These are phyloP conservation scores for Euplexia lucipara DNA, from an alignment of 2,888 invertebrate species.

Conservation along the genomic window DNA sequence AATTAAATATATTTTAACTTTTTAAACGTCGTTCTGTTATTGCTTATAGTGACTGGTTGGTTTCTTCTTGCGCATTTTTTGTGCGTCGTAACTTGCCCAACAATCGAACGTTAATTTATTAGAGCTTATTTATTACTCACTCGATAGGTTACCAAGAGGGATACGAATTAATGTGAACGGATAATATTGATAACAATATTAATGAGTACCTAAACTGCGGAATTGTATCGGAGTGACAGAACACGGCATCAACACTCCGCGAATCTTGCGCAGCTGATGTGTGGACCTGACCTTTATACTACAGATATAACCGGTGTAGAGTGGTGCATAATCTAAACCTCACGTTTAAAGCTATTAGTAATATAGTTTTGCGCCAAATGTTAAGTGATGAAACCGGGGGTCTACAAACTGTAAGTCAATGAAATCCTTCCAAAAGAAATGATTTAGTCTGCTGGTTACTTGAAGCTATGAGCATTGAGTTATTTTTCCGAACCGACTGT, in stretches of 20 bases:
- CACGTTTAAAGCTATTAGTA: not conserved
- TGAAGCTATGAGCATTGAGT: too few relatives aligned
- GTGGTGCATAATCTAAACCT: constrained; percentile 16
- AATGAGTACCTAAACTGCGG: constrained; percentile 32
- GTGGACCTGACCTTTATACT: constrained; percentile 29
- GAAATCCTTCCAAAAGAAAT: too few relatives aligned
- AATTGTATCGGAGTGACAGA: constrained; percentile 3
- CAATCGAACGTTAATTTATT: not conserved
- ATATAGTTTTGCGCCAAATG: constrained; percentile 2
- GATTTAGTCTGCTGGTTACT: too few relatives aligned
- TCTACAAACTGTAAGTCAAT: not conserved
- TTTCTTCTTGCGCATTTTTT: too few relatives aligned
- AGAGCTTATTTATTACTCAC: not conserved
- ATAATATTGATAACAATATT: constrained; percentile 31
- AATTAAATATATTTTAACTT: too few relatives aligned
- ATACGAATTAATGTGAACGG: not conserved
- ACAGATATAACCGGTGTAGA: constrained; percentile 41
- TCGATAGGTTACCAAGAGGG: constrained; percentile 4
- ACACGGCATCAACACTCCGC: constrained; percentile 13
- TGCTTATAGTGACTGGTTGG: too few relatives aligned
- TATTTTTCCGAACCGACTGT: too few relatives aligned
- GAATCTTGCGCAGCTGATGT: constrained; percentile 23
- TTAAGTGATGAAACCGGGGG: not conserved
- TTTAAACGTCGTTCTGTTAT: too few relatives aligned
- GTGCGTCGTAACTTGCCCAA: too few relatives aligned